Percentiles rank a stretch among this genome's conserved stretches.
Evolutionary conservation across 1,140 invertebrate species (phyloP).

Genomic region (Drosophila miranda): DNA sequence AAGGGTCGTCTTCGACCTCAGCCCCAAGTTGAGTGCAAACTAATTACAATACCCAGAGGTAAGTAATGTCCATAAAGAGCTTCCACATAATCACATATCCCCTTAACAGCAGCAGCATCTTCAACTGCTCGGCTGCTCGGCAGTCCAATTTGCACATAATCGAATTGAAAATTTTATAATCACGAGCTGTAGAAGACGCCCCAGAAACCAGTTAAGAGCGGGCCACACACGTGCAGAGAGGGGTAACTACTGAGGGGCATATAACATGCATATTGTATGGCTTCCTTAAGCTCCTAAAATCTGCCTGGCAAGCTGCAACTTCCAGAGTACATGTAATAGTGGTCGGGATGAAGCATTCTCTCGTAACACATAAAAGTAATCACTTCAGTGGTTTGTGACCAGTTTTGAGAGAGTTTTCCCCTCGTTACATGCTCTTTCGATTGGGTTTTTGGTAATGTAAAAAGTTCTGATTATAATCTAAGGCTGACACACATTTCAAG

Average conservation of each 20-base stretch:
- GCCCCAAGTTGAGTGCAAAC: slow-evolving; percentile 26
- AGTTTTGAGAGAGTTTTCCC: slow-evolving; percentile 37
- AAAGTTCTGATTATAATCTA: slow-evolving; percentile 29
- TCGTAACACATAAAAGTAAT: slow-evolving; percentile 67
- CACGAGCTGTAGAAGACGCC: slow-evolving; percentile 20
- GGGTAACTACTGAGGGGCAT: slow-evolving; percentile 9
- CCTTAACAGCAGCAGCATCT: slow-evolving; percentile 14
- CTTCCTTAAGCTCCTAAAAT: slow-evolving; percentile 64
- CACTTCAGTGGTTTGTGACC: slow-evolving; percentile 76
- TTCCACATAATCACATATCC: slow-evolving; percentile 8
- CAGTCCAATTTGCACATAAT: slow-evolving; percentile 74
- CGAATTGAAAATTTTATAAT: slow-evolving; percentile 79
- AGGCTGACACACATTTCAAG: slow-evolving; percentile 13
- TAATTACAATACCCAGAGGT: slow-evolving; percentile 49
- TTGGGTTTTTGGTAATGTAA: slow-evolving; percentile 37
- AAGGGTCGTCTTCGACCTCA: slow-evolving; percentile 3
- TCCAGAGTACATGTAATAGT: slow-evolving; percentile 6
- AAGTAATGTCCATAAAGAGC: slow-evolving; percentile 14
- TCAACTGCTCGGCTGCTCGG: slow-evolving; percentile 12
- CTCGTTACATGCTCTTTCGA: slow-evolving; percentile 15
- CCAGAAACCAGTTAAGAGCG: not conserved
- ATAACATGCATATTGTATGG: slow-evolving; percentile 76
- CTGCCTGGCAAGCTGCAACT: slow-evolving; percentile 23
- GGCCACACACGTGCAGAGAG: no score
- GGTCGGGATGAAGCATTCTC: not conserved